Percentiles rank a stretch among this genome's conserved stretches.
Evolutionary conservation across 2,888 invertebrate species (phyloP).

Genomic region (Ernsta delagoae): DNA sequence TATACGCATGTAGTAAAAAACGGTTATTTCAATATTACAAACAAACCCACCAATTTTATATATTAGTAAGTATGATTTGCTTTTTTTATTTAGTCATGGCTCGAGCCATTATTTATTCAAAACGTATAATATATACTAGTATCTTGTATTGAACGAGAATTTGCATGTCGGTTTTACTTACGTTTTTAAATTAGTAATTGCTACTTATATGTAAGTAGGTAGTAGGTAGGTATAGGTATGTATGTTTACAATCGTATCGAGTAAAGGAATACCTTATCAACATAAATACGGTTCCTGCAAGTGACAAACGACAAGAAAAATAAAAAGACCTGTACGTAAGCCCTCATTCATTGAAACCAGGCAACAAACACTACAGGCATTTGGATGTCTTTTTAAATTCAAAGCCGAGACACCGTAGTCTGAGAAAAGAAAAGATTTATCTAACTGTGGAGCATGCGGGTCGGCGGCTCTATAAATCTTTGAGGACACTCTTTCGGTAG

Average conservation of each 20-base stretch:
- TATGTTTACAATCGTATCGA: too few relatives aligned
- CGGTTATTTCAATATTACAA: too few relatives aligned
- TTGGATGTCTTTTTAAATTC: conserved; percentile 31
- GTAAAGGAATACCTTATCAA: background rate
- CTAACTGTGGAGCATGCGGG: conserved; percentile 38
- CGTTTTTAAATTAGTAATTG: background rate
- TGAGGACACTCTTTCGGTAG: conserved; percentile 37
- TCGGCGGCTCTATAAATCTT: conserved; percentile 38
- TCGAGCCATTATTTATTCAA: background rate
- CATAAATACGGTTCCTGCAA: background rate
- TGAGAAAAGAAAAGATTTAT: conserved; percentile 33
- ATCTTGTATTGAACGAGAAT: too few relatives aligned
- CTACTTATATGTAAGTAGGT: too few relatives aligned
- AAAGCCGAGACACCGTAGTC: conserved; percentile 23
- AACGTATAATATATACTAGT: too few relatives aligned
- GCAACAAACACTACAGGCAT: conserved; percentile 16
- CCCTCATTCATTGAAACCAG: conserved; percentile 11
- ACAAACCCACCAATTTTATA: too few relatives aligned
- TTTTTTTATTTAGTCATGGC: background rate
- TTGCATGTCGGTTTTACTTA: too few relatives aligned
- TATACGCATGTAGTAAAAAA: too few relatives aligned
- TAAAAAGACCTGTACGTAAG: background rate
- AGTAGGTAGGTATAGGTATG: too few relatives aligned
- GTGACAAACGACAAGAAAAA: background rate
- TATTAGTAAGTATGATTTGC: too few relatives aligned